Conservation (phyloP, 1,140 invertebrate genomes). For the Caenorhabditis remanei region DNA sequence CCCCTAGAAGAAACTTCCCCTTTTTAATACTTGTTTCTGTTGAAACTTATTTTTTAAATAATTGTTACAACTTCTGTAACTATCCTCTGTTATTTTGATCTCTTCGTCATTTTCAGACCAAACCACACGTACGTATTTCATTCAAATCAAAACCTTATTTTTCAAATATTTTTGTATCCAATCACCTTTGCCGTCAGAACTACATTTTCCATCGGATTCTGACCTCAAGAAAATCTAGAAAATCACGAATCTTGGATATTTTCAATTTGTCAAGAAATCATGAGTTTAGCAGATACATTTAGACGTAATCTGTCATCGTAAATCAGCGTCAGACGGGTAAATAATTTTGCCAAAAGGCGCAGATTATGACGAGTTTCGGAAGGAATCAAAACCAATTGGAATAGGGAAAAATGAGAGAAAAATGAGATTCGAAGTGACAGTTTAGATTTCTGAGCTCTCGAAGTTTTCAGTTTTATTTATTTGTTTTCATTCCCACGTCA, state of each 20-base stretch:
- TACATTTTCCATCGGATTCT: neutral
- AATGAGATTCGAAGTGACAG: neutral
- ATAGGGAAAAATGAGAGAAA: neutral
- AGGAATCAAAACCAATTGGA: slow-evolving; percentile 5
- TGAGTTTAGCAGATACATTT: neutral
- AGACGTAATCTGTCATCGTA: slow-evolving; percentile 35
- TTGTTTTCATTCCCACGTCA: slow-evolving; percentile 5
- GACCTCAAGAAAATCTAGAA: slow-evolving; percentile 8
- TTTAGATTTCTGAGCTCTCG: neutral
- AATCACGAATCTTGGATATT: neutral
- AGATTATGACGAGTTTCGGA: neutral
- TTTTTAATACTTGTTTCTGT: too few species aligned
- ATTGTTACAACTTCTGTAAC: too few species aligned
- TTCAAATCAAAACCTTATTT: too few species aligned
- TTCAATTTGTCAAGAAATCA: neutral
- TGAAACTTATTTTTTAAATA: too few species aligned
- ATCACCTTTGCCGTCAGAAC: neutral
- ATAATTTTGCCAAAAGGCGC: neutral
- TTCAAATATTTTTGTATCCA: slow-evolving; percentile 10
- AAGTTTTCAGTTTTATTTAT: neutral
- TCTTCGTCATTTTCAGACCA: neutral
- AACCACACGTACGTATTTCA: neutral
- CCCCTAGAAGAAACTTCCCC: too few species aligned
- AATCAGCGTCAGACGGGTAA: slow-evolving; percentile 9
- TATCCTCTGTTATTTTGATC: too few species aligned